Percentiles rank a stretch among this genome's conserved stretches.
Conservation (phyloP, 2,797 vertebrate species). For the Mormyrops boulengeri region DNA sequence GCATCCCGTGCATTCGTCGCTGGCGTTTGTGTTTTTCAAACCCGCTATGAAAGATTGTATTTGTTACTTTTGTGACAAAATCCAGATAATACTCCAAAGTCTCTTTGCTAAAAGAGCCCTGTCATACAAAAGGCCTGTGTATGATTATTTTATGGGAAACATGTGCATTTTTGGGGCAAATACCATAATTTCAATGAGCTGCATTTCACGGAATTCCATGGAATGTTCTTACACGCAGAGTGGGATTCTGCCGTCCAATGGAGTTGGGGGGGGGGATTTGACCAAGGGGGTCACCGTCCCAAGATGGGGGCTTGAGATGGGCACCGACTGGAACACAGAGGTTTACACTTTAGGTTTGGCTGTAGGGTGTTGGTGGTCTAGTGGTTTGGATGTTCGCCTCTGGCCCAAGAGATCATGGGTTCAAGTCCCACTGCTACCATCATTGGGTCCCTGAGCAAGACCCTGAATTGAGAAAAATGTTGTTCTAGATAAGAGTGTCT, state of each 20-base stretch:
- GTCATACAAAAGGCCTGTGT: slow-evolving; percentile 28
- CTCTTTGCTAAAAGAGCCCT: slow-evolving; percentile 24
- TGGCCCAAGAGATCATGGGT: no score
- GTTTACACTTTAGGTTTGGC: not conserved
- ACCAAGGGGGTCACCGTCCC: not conserved
- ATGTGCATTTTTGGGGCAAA: slow-evolving; percentile 29
- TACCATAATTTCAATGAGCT: slow-evolving; percentile 17
- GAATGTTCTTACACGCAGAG: not conserved
- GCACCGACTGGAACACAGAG: not conserved
- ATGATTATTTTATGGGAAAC: slow-evolving; percentile 32
- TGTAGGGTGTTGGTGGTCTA: no score
- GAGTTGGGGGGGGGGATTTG: not conserved
- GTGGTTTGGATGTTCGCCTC: no score
- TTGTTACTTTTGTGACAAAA: slow-evolving; percentile 22
- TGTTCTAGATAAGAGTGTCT: no score
- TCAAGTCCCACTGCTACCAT: no score
- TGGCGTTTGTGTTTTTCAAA: not conserved
- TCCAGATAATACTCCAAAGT: slow-evolving; percentile 30
- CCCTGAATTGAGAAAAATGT: no score
- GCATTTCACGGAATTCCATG: slow-evolving; percentile 24
- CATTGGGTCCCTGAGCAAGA: no score
- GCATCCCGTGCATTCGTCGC: not conserved
- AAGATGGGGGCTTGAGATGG: not conserved
- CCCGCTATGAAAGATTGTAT: slow-evolving; percentile 8
- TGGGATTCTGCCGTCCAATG: not conserved